Conservation (phyloP, 2,797 vertebrate species). For the Leptatherina wallacei region DNA sequence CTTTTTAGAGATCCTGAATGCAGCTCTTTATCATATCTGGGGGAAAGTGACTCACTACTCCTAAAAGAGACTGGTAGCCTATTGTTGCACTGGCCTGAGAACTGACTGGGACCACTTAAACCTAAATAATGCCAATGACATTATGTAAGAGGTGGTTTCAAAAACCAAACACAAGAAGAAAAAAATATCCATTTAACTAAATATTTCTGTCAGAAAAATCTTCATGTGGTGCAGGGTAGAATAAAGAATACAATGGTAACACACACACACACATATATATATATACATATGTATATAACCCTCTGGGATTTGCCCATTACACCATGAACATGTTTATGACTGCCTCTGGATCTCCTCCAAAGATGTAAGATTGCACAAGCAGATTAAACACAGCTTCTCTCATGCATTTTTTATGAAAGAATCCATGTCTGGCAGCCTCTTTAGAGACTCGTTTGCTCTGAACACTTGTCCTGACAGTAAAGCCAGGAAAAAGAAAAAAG, state of each 20-base stretch:
- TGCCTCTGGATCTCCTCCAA: constrained; percentile 38
- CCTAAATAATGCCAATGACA: constrained; percentile 16
- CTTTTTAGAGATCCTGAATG: constrained; percentile 40
- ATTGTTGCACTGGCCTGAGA: constrained; percentile 25
- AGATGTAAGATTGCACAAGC: constrained; percentile 31
- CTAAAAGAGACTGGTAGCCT: constrained; percentile 22
- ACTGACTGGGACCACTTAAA: constrained; percentile 30
- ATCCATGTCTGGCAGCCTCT: constrained; percentile 20
- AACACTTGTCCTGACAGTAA: constrained; percentile 14
- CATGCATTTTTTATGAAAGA: constrained; percentile 20
- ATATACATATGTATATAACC: constrained; percentile 32
- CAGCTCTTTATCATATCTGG: constrained; percentile 47
- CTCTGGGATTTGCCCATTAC: constrained; percentile 38
- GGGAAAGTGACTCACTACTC: constrained; percentile 53
- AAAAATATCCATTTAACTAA: constrained; percentile 17
- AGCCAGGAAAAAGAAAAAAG: neutral
- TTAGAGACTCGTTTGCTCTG: constrained; percentile 13
- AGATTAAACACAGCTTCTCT: constrained; percentile 27
- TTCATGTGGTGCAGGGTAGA: constrained; percentile 8
- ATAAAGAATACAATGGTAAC: constrained; percentile 34
- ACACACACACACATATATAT: too few species aligned
- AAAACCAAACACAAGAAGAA: constrained; percentile 18
- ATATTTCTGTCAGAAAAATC: constrained; percentile 4
- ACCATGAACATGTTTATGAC: constrained; percentile 24
- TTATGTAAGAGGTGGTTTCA: constrained; percentile 8